These are phyloP conservation scores for Caenorhabditis remanei DNA, from an alignment of 1,140 invertebrate species.

Conservation along the genomic window DNA sequence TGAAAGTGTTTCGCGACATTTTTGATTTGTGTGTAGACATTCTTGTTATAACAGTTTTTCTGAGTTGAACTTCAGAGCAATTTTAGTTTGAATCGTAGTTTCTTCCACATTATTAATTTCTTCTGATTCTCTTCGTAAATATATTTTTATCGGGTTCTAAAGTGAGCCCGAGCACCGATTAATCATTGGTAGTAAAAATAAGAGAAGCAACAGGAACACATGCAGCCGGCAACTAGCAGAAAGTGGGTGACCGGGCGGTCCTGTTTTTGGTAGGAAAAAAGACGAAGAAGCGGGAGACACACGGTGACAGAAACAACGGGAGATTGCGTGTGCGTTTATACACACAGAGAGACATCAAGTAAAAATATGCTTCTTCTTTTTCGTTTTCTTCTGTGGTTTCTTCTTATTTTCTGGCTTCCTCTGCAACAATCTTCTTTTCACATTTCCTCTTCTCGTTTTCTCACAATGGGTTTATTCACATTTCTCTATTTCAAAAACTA, in stretches of 20 bases:
- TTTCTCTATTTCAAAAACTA: not conserved
- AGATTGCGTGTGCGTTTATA: constrained; percentile 51
- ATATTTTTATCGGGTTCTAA: not conserved
- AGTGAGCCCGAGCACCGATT: not conserved
- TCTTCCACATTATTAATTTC: too few species aligned
- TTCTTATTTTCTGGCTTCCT: not conserved
- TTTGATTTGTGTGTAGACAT: too few species aligned
- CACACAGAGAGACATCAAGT: constrained; percentile 1
- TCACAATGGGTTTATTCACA: constrained; percentile 16
- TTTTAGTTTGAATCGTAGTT: too few species aligned
- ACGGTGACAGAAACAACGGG: constrained; percentile 39
- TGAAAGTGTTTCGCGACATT: too few species aligned
- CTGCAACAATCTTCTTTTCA: not conserved
- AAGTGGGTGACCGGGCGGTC: constrained; percentile 33
- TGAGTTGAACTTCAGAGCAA: too few species aligned
- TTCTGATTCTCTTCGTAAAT: not conserved
- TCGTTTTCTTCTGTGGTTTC: constrained; percentile 14
- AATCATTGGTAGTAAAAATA: constrained; percentile 6
- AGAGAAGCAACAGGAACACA: constrained; percentile 12
- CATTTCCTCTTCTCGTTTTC: not conserved
- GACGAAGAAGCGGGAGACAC: not conserved
- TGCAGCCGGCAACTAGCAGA: constrained; percentile 15
- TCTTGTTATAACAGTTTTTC: too few species aligned
- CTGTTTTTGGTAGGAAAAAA: constrained; percentile 17
- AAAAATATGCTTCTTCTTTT: constrained; percentile 44